Evolutionary conservation across 2,113 vertebrate species (phyloP), one percentile per base, ranked within the genome.

Genomic region (Pluvianellus socialis): DNA sequence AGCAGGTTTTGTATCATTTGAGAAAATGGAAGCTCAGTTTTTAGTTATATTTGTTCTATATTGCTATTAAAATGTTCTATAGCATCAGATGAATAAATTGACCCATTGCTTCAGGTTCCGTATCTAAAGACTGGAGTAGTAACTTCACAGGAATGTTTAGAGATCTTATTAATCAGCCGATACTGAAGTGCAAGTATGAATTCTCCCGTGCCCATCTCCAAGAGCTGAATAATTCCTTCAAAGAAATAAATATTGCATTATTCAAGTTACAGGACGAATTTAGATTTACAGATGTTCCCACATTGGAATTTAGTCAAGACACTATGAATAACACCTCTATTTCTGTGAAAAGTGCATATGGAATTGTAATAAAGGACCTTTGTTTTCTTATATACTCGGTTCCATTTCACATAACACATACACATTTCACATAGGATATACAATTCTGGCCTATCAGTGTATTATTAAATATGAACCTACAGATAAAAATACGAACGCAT

Each of bases 221-320:
- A 22, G 3, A 92, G 7, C 2, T 79, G 53, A 93, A 71, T 71
- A 91, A 91, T 86, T 92, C 56, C 55, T 93, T 89, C 49, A 66
- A 53, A 95, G 65, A 91, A 94, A 73, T 55, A 85, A 85, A 79
- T 91, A 66, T 79, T 85, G 18, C 35, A 74, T 82, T 88, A 74
- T 93, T 91, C 73, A 91, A 65, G 49, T 42, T 79, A 65, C n/a
- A 89, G 52, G 32, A 79, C 20, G 73, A 76, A 95, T 73, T 86
- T 83, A 95, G 18, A 70, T 85, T 87, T 89, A 42, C 47, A 86
- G 44, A 59, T 85, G 32, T 88, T 94, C n/a, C 30, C 23, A 10
- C 56, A 45, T 94, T 59, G 62, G 55, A 70, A 35, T 90, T 81
- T 68, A 83, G 50, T 58, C 66, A 84, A 79, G 50, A 59, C 14